phyloP scores from a whole-genome alignment of 2,888 invertebrate genomes.

The Drosophila imparisetae region DNA sequence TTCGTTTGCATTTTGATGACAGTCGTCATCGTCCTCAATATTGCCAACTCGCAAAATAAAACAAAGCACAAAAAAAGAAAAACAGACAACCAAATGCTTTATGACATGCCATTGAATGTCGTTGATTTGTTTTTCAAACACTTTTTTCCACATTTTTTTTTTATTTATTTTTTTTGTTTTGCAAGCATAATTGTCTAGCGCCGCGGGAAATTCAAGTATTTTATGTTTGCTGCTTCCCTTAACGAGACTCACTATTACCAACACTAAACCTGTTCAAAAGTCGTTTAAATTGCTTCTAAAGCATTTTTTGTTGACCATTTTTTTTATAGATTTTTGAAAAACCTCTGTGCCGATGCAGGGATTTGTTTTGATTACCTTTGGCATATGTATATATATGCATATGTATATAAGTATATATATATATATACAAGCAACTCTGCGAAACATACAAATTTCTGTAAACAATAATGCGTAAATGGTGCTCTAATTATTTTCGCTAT shows the following conservation, averaged over 20 bases:
- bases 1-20: constrained; percentile 81
- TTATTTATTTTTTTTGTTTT: constrained; percentile 4
- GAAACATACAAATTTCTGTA: neutral
- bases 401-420: neutral
- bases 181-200: constrained; percentile 39
- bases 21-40: constrained; percentile 60
- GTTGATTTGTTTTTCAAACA: constrained; percentile 68
- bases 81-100: constrained; percentile 62
- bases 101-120: constrained; percentile 77
- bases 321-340: neutral
- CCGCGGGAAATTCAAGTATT: constrained; percentile 10
- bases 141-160: constrained; percentile 15
- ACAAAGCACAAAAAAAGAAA: constrained; percentile 2
- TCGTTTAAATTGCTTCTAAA: constrained; percentile 3
- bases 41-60: constrained; percentile 26
- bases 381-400: neutral
- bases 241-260: constrained; percentile 2
- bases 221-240: constrained; percentile 18
- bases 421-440: neutral
- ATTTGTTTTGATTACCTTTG: neutral
- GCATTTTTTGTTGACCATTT: neutral
- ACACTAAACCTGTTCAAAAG: neutral
- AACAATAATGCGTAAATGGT: neutral
- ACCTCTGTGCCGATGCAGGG: neutral
- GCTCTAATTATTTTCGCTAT: neutral